Evolutionary conservation across 2,888 invertebrate species (phyloP).

Genomic region (Ennomos fuscantarius): DNA sequence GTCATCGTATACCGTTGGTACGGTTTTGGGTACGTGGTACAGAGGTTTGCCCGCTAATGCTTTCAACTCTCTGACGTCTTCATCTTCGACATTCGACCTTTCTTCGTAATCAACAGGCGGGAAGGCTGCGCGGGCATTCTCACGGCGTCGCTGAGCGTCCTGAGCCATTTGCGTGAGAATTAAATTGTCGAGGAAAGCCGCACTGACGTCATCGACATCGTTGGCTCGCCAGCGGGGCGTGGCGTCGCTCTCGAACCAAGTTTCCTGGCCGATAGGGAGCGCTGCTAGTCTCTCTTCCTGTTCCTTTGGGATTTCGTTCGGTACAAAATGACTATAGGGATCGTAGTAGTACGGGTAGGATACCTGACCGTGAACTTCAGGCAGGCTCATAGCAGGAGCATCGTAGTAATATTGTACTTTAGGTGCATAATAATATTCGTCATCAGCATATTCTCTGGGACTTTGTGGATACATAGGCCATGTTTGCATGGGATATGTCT

Average conservation of each 20-base stretch:
- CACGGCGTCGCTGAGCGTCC: slow-evolving; percentile 80
- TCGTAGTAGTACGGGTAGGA: slow-evolving; percentile 78
- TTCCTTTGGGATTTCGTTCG: slow-evolving; percentile 85
- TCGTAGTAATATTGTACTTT: slow-evolving; percentile 80
- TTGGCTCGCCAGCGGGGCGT: slow-evolving; percentile 72
- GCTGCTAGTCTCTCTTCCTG: slow-evolving; percentile 87
- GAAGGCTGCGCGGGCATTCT: slow-evolving; percentile 76
- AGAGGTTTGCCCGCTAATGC: slow-evolving; percentile 84
- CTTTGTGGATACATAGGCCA: slow-evolving; percentile 82
- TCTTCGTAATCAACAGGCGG: slow-evolving; percentile 72
- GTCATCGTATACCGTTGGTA: slow-evolving; percentile 67
- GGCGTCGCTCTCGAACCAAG: slow-evolving; percentile 86
- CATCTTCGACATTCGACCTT: slow-evolving; percentile 84
- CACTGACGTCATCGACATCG: slow-evolving; percentile 83
- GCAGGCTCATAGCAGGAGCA: slow-evolving; percentile 64
- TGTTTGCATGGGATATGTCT: slow-evolving; percentile 73
- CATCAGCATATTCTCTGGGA: slow-evolving; percentile 80
- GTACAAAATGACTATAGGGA: slow-evolving; percentile 76
- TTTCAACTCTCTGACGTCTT: slow-evolving; percentile 87
- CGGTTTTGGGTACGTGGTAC: slow-evolving; percentile 79
- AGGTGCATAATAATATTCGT: slow-evolving; percentile 85
- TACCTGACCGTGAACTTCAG: slow-evolving; percentile 72
- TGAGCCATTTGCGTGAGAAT: slow-evolving; percentile 88
- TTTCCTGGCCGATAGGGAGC: slow-evolving; percentile 88
- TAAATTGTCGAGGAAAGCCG: slow-evolving; percentile 88